Base-by-base conservation (phyloP, 2,113 vertebrate species). In the Prionailurus bengalensis region DNA sequence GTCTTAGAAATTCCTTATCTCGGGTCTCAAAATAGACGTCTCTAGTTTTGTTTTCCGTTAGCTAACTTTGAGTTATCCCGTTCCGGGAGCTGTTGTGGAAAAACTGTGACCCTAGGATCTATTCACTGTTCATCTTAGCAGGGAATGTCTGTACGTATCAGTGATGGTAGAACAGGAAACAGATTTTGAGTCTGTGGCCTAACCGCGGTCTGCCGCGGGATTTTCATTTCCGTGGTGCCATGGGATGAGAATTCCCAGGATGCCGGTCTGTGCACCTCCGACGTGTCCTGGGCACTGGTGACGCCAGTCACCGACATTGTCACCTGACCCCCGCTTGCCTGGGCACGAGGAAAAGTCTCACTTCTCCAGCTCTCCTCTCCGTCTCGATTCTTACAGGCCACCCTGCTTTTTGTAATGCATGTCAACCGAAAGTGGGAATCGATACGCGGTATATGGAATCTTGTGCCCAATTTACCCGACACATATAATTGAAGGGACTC, bases 101-200 rank as follows among this genome's bases (percentile, higher is more conserved):
- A 82, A 96, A 51, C 73, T 90, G 92, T 90, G 83, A 92, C 89
- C 48, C 74, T 90, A n/a, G 94, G 90, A 74, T 95, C 63, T 85
- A 0, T 61, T 86, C 45, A 19, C 42, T 89, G 6, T 88, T 96
- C 55, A 88, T 74, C 94, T 86, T 84, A 58, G 39, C 79, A 92
- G 31, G 73, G 71, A 76, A 66, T 78, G 71, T 48, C 23, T 80
- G 3, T 93, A 83, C 21, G 83, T 63, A 61, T 53, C 68, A 66
- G 36, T 83, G 58, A 73, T 21, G 25, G 21, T 87, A 89, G 68
- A 86, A 79, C 19, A 82, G 55, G 73, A 83, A 95, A 63, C n/a
- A 14, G 63, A 76, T 82, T 96, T 53, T 84, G 87, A 89, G 71
- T 96, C 33, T 68, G 58, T 87, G 71, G 13, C 74, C 21, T 71